These are phyloP conservation scores for Chalcis sispes DNA, from an alignment of 2,888 invertebrate species.

Conservation along the genomic window DNA sequence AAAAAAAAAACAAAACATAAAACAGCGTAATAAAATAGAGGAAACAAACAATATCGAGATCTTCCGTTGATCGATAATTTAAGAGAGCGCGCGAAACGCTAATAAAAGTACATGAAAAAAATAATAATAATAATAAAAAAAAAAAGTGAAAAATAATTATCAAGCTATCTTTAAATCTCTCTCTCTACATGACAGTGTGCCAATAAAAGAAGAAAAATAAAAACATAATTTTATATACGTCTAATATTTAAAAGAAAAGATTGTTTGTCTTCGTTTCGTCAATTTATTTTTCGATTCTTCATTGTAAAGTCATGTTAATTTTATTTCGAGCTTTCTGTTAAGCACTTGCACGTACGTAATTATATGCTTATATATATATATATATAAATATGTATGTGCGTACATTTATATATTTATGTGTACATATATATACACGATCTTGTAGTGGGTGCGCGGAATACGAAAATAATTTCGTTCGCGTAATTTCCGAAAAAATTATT, in stretches of 20 bases:
- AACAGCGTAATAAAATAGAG: too few species aligned
- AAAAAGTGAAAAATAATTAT: slow-evolving; percentile 50
- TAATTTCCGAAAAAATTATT: not conserved
- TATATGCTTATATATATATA: too few species aligned
- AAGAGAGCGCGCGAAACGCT: slow-evolving; percentile 39
- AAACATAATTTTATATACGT: slow-evolving; percentile 41
- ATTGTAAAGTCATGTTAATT: slow-evolving; percentile 42
- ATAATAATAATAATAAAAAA: too few species aligned
- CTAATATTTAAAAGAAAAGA: slow-evolving; percentile 42
- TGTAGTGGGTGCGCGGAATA: too few species aligned
- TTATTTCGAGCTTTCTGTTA: slow-evolving; percentile 54
- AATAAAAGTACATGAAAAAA: too few species aligned
- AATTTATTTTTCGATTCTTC: slow-evolving; percentile 28
- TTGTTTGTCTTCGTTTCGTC: slow-evolving; percentile 35
- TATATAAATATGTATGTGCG: too few species aligned
- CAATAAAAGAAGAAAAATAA: slow-evolving; percentile 64
- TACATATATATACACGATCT: too few species aligned
- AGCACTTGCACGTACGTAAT: too few species aligned
- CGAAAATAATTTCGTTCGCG: slow-evolving; percentile 9
- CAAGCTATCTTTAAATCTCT: slow-evolving; percentile 51
- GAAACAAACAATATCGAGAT: too few species aligned
- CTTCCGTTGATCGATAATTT: slow-evolving; percentile 66
- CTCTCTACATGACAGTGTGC: slow-evolving; percentile 73
- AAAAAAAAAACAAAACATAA: too few species aligned
- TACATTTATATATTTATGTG: too few species aligned